phyloP scores from a whole-genome alignment of 2,797 vertebrate genomes.

The Gobionotothen gibberifrons region DNA sequence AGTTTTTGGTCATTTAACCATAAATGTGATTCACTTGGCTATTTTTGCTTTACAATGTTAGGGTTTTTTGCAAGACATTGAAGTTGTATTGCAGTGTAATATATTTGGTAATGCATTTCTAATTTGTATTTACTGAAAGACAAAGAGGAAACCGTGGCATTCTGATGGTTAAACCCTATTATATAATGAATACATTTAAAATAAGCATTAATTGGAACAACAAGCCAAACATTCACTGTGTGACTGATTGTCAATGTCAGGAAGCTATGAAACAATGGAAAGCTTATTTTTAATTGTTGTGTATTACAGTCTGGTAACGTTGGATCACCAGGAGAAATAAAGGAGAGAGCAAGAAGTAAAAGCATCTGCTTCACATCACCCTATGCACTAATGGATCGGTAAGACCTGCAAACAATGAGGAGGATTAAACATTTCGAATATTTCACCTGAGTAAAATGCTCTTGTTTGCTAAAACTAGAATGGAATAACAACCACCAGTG shows the following conservation, averaged over 20 bases:
- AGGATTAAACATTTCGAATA: neutral
- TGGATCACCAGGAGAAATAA: slow-evolving; percentile 79
- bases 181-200: neutral
- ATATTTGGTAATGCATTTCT: neutral
- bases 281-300: slow-evolving; percentile 18
- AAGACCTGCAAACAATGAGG: slow-evolving; percentile 48
- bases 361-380: slow-evolving; percentile 84
- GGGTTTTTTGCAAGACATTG: neutral
- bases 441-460: too few relatives aligned
- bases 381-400: slow-evolving; percentile 87
- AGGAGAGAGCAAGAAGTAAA: slow-evolving; percentile 86
- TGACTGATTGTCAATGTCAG: neutral
- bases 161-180: neutral
- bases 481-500: too few relatives aligned
- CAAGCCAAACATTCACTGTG: neutral
- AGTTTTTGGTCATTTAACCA: neutral
- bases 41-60: neutral
- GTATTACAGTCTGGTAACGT: slow-evolving; percentile 83
- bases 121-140: neutral
- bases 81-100: neutral
- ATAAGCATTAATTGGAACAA: neutral
- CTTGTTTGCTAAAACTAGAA: too few relatives aligned
- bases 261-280: neutral
- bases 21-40: neutral
- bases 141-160: neutral